Evolutionary conservation across 2,797 vertebrate species (phyloP).

Genomic region (Trachops cirrhosus): DNA sequence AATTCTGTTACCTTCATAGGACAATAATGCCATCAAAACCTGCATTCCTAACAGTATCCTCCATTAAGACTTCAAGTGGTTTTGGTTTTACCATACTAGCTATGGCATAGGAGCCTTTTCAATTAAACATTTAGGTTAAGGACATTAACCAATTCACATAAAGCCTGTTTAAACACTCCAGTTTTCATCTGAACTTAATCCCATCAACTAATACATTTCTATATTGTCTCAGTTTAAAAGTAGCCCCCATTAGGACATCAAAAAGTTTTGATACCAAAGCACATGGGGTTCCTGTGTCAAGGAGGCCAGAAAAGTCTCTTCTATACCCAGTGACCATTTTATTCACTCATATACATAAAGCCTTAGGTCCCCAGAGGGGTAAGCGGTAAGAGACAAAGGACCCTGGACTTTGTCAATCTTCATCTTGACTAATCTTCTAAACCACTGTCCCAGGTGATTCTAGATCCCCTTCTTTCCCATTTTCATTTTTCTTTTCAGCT

Average conservation of each 20-base stretch:
- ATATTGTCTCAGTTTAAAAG: neutral
- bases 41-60: neutral
- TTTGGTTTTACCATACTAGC: neutral
- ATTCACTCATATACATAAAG: neutral
- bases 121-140: neutral
- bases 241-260: neutral
- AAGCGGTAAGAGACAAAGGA: neutral
- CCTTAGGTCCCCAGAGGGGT: neutral
- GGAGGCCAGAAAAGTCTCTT: neutral
- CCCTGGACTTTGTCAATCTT: neutral
- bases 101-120: neutral
- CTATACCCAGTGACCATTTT: neutral
- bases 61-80: neutral
- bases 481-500: neutral
- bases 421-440: neutral
- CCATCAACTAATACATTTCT: neutral
- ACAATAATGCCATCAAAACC: neutral
- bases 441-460: neutral
- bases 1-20: neutral
- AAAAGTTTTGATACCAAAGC: neutral
- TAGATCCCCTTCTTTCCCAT: neutral
- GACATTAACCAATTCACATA: neutral
- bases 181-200: neutral
- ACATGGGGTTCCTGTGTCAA: neutral
- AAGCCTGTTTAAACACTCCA: neutral